Base-by-base conservation (phyloP, 2,888 invertebrate genomes). In the Mimachlamys varia region DNA sequence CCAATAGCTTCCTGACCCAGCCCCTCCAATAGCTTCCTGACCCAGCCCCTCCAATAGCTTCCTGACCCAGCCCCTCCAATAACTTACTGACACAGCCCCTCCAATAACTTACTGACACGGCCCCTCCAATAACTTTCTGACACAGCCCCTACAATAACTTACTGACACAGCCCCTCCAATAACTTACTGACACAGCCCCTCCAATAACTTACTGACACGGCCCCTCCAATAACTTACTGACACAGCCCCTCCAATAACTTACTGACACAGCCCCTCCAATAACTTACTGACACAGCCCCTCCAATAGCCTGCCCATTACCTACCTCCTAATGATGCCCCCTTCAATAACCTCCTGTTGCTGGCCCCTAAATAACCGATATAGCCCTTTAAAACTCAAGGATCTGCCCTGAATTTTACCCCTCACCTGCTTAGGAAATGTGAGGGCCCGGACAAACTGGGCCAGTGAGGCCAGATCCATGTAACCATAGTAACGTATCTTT, bases 401-500 rank as follows among this genome's bases (percentile, higher is more conserved):
- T 44, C 44, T 44, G 7, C n/a, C n/a, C 44, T 44, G 44, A 44
- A 44, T 44, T n/a, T n/a, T n/a, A 50, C 49, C 33, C 87, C 93
- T 90, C 90, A 95, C 95, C 93, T 93, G 91, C 91, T 50, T 91
- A 33, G 94, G 94, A 88, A 93, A 88, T 5, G 92, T 90, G 5
- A 95, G 90, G 0, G 89, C 88, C 88, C 92, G 93, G 50, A 94
- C 91, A 92, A 92, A 95, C 88, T 89, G 91, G n/a, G 95, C 95
- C 10, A 96, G 76, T 12, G 92, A 92, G 22, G 93, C 92, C 0
- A 95, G 93, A 87, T 93, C 94, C 49, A 94, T 89, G 37, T 93
- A 92, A 19, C 93, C 94, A 22, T 89, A 89, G 90, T 94, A 95
- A 89, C 92, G 93, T 88, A 92, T 89, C 90, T 92, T 93, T 27